Percentiles rank a stretch among this genome's conserved stretches.
These are phyloP conservation scores for Bruchidius siliquastri DNA, from an alignment of 2,888 invertebrate genomes.

Conservation along the genomic window DNA sequence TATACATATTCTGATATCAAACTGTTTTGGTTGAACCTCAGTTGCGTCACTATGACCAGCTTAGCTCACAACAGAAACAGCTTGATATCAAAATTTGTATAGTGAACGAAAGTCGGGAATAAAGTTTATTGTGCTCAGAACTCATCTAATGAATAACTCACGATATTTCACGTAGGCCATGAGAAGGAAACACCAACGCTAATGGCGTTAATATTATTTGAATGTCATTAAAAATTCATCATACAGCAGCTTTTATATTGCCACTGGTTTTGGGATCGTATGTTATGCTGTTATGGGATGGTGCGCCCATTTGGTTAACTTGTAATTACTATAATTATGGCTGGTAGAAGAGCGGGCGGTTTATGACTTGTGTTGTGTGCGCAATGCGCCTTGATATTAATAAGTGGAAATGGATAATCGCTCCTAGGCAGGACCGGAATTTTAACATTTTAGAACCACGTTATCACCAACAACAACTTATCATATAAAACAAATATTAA, in stretches of 20 bases:
- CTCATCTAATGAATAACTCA: neutral
- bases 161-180: neutral
- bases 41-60: too few relatives aligned
- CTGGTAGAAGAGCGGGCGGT: neutral
- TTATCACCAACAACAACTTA: too few relatives aligned
- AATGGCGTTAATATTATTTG: constrained; percentile 24
- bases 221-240: constrained; percentile 22
- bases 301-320: constrained; percentile 6
- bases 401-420: neutral
- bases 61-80: too few relatives aligned
- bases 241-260: constrained; percentile 6
- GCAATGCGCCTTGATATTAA: neutral
- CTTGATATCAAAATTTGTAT: too few relatives aligned
- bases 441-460: neutral
- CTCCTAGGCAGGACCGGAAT: neutral
- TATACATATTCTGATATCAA: too few relatives aligned
- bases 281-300: constrained; percentile 1
- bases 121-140: too few relatives aligned
- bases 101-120: too few relatives aligned
- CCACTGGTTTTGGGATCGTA: constrained; percentile 2
- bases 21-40: too few relatives aligned
- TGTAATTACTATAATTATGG: constrained; percentile 10
- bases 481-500: too few relatives aligned
- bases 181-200: constrained; percentile 19
- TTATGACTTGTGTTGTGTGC: neutral